Base-by-base conservation (phyloP, 2,797 vertebrate species). In the Amblyraja radiata region DNA sequence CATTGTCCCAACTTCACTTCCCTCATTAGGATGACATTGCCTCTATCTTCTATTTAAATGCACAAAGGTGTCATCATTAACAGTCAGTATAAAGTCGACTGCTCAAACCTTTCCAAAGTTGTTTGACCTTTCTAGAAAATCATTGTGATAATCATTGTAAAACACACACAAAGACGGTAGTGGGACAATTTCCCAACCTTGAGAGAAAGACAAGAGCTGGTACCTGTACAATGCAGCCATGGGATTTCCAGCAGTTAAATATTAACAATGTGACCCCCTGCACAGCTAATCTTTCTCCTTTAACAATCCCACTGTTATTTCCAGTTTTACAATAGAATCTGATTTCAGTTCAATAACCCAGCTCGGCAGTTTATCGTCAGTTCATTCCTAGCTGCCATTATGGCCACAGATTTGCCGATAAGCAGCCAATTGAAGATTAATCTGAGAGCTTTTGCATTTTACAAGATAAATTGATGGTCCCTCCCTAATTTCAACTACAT, bases 301-400 rank as follows among this genome's bases (percentile, higher is more conserved):
- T 68, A 68, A 88, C n/a, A 65, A 32, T 65, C n/a, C n/a, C 61
- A 88, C 16, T 21, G 65, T 36, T 88, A 88, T 36, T 88, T 88
- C 84, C 84, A 54, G 63, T 65, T 88, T 88, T 68, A 36, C 84
- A 88, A 88, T 88, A 36, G 63, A 68, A 65, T 65, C 36, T 88
- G 84, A 36, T 88, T 63, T 65, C 71, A 92, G 71, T 92, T 23
- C 71, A 92, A 39, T 76, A 76, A 39, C 54, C 68, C 25, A 54
- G 76, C 4, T 46, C 4, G 25, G 46, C 54, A 11, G 74, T 92
- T 54, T n/a, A 76, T 74, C 76, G n/a, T 39, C 68, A 92, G 71
- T 92, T 68, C 23, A 74, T 46, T 25, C 18, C 88, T 73, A 23
- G 65, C 39, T 74, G 46, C 25, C 23, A 54, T 71, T 14, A 90